Conservation (phyloP, 2,888 invertebrate genomes). For the Lissonota sp. region DNA sequence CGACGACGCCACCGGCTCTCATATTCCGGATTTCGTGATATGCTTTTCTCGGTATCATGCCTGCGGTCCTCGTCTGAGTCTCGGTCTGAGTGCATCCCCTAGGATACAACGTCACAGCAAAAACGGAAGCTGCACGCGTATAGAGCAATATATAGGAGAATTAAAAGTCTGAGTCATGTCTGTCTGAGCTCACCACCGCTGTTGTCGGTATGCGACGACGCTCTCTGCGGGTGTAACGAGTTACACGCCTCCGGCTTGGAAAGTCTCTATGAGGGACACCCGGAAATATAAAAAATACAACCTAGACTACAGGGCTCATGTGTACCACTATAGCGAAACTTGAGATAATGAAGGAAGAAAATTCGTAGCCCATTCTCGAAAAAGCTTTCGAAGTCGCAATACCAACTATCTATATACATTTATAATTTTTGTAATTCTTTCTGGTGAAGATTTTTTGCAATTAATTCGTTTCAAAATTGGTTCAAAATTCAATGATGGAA, state of each 20-base stretch:
- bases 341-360: conserved; percentile 46
- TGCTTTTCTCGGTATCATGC: conserved; percentile 57
- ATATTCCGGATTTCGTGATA: conserved; percentile 31
- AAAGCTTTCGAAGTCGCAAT: not conserved
- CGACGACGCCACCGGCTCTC: conserved; percentile 50
- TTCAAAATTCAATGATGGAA: conserved; percentile 9
- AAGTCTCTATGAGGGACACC: conserved; percentile 39
- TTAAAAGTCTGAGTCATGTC: conserved; percentile 34
- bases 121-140: conserved; percentile 23
- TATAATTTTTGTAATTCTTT: conserved; percentile 10
- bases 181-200: conserved; percentile 40
- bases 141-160: conserved; percentile 2
- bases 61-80: conserved; percentile 60
- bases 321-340: conserved; percentile 23
- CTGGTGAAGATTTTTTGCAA: conserved; percentile 4
- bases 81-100: conserved; percentile 74
- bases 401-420: not conserved
- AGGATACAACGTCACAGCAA: conserved; percentile 66
- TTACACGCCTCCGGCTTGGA: conserved; percentile 57
- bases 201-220: conserved; percentile 46
- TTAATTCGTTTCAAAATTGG: conserved; percentile 18
- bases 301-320: conserved; percentile 8
- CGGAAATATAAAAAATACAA: conserved; percentile 48
- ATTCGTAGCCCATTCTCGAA: conserved; percentile 20
- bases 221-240: conserved; percentile 68